Conservation (phyloP, 2,888 invertebrate genomes). For the Ligdia adustata region DNA sequence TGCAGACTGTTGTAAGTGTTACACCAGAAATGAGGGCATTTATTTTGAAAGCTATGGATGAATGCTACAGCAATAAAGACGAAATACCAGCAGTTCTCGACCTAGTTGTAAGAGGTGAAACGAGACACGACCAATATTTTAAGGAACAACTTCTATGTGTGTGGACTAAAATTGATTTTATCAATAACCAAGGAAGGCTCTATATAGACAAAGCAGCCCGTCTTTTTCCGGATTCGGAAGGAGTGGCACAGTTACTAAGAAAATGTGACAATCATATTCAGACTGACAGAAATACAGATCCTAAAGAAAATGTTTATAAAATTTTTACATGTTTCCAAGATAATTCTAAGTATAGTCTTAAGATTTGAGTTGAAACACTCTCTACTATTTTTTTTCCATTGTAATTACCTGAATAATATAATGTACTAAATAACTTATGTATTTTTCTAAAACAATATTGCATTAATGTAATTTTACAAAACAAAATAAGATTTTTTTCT, state of each 20-base stretch:
- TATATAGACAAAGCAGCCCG: neutral
- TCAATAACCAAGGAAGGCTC: neutral
- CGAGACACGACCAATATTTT: neutral
- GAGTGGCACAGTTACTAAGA: neutral
- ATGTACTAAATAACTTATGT: too few species aligned
- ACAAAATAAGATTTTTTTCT: too few species aligned
- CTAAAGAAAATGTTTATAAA: neutral
- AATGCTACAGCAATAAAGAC: neutral
- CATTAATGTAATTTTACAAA: too few species aligned
- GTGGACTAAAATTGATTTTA: neutral
- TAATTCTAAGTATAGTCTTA: too few species aligned
- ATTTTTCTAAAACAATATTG: too few species aligned
- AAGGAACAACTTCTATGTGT: neutral
- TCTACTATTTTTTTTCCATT: too few species aligned
- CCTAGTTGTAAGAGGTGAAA: neutral
- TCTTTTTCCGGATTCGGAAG: neutral
- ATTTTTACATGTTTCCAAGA: neutral
- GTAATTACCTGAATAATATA: too few species aligned
- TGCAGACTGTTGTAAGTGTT: too few species aligned
- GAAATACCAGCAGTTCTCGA: neutral
- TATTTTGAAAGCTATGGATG: neutral
- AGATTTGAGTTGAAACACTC: too few species aligned
- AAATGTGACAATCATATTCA: neutral
- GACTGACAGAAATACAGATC: neutral
- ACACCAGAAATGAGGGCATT: neutral